These are phyloP conservation scores for Agapornis roseicollis DNA, from an alignment of 2,113 vertebrate genomes.

Conservation along the genomic window DNA sequence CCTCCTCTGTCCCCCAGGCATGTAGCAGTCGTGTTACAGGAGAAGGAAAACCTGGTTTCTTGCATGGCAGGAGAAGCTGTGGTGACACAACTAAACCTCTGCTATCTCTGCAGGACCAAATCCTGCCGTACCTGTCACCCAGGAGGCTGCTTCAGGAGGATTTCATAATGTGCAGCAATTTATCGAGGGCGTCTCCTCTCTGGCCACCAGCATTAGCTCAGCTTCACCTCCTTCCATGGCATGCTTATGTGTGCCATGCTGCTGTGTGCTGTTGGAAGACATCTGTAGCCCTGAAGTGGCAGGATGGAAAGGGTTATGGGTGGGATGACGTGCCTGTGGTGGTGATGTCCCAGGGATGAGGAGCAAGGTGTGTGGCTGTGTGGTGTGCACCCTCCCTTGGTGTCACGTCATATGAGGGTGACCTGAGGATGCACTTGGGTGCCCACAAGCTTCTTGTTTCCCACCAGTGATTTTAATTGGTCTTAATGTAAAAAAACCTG, in stretches of 20 bases:
- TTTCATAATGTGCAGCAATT: background rate
- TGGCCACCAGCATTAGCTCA: background rate
- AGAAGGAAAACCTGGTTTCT: background rate
- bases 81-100: background rate
- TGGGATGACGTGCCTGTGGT: accelerated
- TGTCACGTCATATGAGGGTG: background rate
- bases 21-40: accelerated
- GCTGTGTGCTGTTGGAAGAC: background rate
- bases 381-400: background rate
- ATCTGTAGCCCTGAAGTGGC: background rate
- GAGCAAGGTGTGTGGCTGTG: background rate
- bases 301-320: background rate
- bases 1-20: background rate
- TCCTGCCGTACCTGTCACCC: background rate
- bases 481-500: background rate
- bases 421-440: accelerated
- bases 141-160: background rate
- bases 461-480: background rate
- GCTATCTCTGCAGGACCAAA: background rate
- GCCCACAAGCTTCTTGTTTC: background rate
- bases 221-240: background rate
- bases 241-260: accelerated
- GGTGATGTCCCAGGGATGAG: background rate
- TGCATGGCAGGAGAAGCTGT: background rate
- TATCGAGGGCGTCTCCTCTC: background rate